phyloP scores from a whole-genome alignment of 2,888 invertebrate genomes.

The Megamerina dolium region DNA sequence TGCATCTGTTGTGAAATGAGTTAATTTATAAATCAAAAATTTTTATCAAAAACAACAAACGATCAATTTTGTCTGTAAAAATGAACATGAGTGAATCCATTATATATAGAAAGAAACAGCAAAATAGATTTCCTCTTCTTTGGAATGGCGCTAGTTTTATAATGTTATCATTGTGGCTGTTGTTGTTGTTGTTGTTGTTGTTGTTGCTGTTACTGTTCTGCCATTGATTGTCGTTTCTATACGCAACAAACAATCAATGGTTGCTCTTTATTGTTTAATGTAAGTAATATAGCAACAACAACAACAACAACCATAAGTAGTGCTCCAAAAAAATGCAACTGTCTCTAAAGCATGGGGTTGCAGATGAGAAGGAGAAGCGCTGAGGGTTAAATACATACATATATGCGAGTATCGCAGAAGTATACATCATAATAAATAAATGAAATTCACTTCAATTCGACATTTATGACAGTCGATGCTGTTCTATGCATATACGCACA shows the following conservation, averaged over 20 bases:
- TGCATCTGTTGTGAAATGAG: too few species aligned
- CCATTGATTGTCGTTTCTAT: too few species aligned
- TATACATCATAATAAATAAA: constrained; percentile 9
- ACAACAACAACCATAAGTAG: neutral
- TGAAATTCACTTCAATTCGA: constrained; percentile 18
- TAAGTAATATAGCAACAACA: neutral
- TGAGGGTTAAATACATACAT: neutral
- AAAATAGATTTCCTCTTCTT: constrained; percentile 32
- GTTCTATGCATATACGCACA: too few species aligned
- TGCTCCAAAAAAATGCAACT: constrained; percentile 10
- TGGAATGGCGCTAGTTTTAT: neutral
- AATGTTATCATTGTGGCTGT: too few species aligned
- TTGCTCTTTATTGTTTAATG: neutral
- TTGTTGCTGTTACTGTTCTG: too few species aligned
- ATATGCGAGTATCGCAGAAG: neutral
- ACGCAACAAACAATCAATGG: too few species aligned
- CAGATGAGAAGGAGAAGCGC: neutral
- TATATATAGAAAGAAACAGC: constrained; percentile 3
- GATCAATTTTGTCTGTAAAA: constrained; percentile 38
- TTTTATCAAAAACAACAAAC: constrained; percentile 38
- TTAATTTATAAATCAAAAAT: constrained; percentile 34
- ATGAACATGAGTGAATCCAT: constrained; percentile 21
- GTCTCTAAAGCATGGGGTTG: neutral
- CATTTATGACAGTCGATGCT: constrained; percentile 36
- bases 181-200: too few species aligned